Conservation (phyloP, 2,888 invertebrate genomes). For the Dendrolimus pini region DNA sequence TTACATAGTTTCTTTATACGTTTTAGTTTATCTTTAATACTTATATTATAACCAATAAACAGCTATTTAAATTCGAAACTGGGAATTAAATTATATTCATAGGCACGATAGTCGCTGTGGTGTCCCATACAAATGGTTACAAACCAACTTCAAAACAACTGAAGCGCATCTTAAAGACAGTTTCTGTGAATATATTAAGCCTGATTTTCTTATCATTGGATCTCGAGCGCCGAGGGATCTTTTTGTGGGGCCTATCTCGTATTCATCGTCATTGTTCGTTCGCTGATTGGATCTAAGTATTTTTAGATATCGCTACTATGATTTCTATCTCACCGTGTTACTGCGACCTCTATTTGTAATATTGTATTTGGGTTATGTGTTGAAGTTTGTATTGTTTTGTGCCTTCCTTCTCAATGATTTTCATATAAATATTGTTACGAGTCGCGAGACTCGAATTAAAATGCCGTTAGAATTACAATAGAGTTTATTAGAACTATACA, state of each 20-base stretch:
- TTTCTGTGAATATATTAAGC: background rate
- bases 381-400: too few species aligned
- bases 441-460: too few species aligned
- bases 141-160: background rate
- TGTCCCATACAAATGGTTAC: background rate
- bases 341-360: background rate
- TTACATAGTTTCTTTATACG: too few species aligned
- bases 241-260: conserved; percentile 24
- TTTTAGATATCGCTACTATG: background rate
- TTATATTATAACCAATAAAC: too few species aligned
- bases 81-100: background rate
- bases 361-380: background rate
- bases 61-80: background rate
- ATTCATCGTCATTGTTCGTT: background rate
- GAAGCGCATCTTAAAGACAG: background rate
- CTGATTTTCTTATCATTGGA: conserved; percentile 46
- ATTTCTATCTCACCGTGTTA: background rate
- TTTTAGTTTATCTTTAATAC: too few species aligned
- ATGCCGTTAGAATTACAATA: too few species aligned
- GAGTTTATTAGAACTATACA: too few species aligned
- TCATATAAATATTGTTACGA: too few species aligned
- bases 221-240: conserved; percentile 41
- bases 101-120: background rate
- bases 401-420: too few species aligned
- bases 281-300: background rate